Evolutionary conservation across 2,888 invertebrate species (phyloP), one percentile per base, ranked within the genome.

Genomic region (Oeneis ivallda): DNA sequence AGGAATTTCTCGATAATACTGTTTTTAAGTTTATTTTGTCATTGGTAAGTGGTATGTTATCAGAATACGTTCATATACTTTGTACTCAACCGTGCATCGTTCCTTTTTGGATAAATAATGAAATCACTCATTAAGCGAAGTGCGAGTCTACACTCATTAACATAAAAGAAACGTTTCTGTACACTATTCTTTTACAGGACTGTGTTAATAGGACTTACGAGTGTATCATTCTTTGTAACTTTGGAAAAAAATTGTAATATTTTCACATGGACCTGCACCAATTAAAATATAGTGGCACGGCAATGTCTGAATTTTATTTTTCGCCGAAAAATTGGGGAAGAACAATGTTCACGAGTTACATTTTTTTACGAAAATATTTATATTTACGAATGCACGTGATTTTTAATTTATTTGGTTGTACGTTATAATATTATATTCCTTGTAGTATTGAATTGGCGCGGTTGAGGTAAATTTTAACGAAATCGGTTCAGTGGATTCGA

Each of bases 41-140:
- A 32, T 17, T 26, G 45, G 15, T 45, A 47, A 58, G 58, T 47
- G 45, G 32, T 58, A 13, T 49, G 32, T 60, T 86, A 84, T 83
- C 85, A 75, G 78, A 78, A 78, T 76, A 78, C 17, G 15, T 17
- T 2, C 75, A 47, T 65, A 45, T 32, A 60, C 70, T 70, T 75
- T 74, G 37, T 37, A 74, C 78, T 81, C 78, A 73, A 56, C 41
- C 41, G 19, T 26, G 49, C 13, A 79, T 72, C 74, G 70, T 75
- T 76, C 76, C 78, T 79, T 80, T 81, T 76, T 78, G 77, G 72
- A 73, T 75, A 74, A 83, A 82, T 88, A 89, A 89, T 89, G 87
- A 89, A 88, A 86, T 87, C 80, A 79, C 83, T 87, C 85, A 88
- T 89, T 88, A 87, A 77, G 74, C 80, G 80, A 85, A 88, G 86